Evolutionary conservation across 2,113 vertebrate genomes (phyloP).

Genomic region (Mesoclemmys tuberculata): DNA sequence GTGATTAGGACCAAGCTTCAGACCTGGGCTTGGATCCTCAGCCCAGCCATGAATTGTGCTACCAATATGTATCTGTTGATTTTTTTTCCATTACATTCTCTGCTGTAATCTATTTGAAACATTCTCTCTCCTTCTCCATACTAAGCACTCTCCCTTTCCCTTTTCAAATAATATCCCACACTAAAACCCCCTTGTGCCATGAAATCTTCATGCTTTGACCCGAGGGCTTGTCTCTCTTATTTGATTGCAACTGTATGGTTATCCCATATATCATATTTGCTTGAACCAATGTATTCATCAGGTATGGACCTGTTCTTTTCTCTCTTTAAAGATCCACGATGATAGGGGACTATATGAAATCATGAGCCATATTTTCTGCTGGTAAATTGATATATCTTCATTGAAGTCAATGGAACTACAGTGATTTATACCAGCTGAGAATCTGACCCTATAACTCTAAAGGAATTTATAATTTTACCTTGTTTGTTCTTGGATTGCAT

Average conservation of each 20-base stretch:
- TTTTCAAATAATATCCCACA: slow-evolving; percentile 7
- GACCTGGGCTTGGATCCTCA: neutral
- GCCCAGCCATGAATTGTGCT: fast-evolving
- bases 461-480: neutral
- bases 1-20: neutral
- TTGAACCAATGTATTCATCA: neutral
- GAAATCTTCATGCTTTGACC: neutral
- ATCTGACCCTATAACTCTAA: neutral
- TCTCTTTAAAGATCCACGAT: neutral
- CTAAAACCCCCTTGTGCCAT: neutral
- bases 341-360: fast-evolving
- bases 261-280: neutral
- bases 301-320: neutral
- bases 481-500: neutral
- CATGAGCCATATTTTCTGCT: neutral
- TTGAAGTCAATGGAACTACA: neutral
- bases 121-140: neutral
- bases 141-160: neutral
- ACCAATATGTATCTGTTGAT: neutral
- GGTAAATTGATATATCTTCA: neutral
- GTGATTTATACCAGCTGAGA: neutral
- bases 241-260: neutral
- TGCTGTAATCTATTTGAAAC: neutral
- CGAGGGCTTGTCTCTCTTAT: neutral
- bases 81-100: neutral